Percentiles rank a stretch among this genome's conserved stretches.
Evolutionary conservation across 2,797 vertebrate genomes (phyloP).

Genomic region (Gymnocypris eckloni): DNA sequence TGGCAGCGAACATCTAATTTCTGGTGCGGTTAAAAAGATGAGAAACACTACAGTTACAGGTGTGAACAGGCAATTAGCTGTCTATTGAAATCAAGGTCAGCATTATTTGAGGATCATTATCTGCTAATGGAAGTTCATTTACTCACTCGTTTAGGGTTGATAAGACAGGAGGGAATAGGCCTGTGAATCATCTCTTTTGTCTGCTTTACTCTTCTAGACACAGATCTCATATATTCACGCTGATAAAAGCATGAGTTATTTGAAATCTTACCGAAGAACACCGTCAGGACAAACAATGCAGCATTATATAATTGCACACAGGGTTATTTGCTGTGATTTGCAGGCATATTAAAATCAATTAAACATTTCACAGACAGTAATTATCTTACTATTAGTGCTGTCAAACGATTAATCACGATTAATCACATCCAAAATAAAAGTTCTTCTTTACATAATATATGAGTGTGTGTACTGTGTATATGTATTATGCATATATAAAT

Average conservation of each 20-base stretch:
- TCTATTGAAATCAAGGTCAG: slow-evolving; percentile 68
- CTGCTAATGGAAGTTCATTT: slow-evolving; percentile 59
- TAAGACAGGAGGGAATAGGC: slow-evolving; percentile 35
- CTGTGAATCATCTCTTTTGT: slow-evolving; percentile 34
- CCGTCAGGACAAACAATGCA: background rate
- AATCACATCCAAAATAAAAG: too few species aligned
- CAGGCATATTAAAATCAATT: background rate
- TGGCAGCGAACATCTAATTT: slow-evolving; percentile 68
- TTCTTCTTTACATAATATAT: too few species aligned
- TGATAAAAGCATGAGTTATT: background rate
- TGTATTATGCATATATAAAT: too few species aligned
- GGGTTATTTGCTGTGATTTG: background rate
- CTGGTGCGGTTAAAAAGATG: slow-evolving; percentile 66
- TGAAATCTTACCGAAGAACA: background rate
- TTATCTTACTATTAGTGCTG: background rate
- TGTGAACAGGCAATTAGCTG: slow-evolving; percentile 80
- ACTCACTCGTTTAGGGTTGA: slow-evolving; percentile 43
- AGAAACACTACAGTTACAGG: slow-evolving; percentile 69
- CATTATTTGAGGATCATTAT: slow-evolving; percentile 59
- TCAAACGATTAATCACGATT: too few species aligned
- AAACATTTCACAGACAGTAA: background rate
- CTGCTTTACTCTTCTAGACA: slow-evolving; percentile 40
- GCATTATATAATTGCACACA: background rate
- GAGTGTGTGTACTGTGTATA: too few species aligned
- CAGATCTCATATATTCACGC: slow-evolving; percentile 13